These are phyloP conservation scores for Belonocnema kinseyi DNA, from an alignment of 1,140 invertebrate species.

Conservation along the genomic window DNA sequence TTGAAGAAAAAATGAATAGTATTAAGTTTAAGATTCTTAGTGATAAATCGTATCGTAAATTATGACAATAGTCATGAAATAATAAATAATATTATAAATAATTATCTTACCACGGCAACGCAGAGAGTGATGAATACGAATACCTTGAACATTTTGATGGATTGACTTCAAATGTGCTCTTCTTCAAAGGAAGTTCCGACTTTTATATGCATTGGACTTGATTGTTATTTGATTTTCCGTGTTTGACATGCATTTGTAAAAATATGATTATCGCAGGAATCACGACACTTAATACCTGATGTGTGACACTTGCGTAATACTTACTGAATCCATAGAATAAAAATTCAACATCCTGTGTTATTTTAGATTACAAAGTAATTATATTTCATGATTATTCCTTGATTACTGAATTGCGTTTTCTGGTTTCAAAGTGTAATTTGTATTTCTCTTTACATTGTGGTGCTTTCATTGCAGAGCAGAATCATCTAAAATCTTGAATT, in stretches of 20 bases:
- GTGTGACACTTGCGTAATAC: not conserved
- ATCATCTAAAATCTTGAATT: no score
- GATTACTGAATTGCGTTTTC: not conserved
- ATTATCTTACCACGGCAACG: conserved; percentile 35
- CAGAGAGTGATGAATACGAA: conserved; percentile 39
- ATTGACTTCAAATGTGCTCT: not conserved
- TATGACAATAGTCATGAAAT: no score
- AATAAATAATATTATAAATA: not conserved
- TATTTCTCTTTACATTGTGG: not conserved
- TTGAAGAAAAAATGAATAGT: no score
- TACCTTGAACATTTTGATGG: conserved; percentile 40
- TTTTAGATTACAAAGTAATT: not conserved
- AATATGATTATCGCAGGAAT: conserved; percentile 6
- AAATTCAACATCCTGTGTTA: conserved; percentile 16
- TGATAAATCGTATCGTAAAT: no score
- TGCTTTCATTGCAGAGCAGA: no score
- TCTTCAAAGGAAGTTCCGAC: not conserved
- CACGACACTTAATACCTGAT: not conserved
- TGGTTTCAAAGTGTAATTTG: not conserved
- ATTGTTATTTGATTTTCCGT: not conserved
- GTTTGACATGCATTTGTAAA: not conserved
- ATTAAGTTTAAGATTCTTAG: no score
- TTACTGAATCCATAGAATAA: not conserved
- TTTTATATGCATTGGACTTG: conserved; percentile 14
- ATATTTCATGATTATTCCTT: not conserved